These are phyloP conservation scores for Cichlasoma orientale DNA, from an alignment of 2,797 vertebrate species.

Conservation along the genomic window DNA sequence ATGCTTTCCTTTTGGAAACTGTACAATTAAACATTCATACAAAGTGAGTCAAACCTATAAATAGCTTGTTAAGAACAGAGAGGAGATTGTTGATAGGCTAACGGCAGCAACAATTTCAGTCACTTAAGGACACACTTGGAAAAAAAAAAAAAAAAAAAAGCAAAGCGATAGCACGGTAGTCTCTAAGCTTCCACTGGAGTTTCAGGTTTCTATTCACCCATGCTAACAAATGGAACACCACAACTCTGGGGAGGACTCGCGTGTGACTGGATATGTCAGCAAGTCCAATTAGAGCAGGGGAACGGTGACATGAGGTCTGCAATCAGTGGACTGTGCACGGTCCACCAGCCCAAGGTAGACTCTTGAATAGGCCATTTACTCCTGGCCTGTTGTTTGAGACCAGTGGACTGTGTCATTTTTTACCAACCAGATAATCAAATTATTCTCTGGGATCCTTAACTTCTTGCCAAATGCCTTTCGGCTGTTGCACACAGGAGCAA, in stretches of 20 bases:
- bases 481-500: constrained; percentile 15
- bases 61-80: constrained; percentile 54
- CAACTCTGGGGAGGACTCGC: constrained; percentile 3
- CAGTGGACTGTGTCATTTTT: constrained; percentile 52
- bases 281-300: constrained; percentile 32
- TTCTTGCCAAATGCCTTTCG: constrained; percentile 42
- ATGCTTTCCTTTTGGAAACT: constrained; percentile 9
- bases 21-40: constrained; percentile 66
- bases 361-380: constrained; percentile 50
- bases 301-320: constrained; percentile 9
- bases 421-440: constrained; percentile 59
- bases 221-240: background rate
- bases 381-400: constrained; percentile 46
- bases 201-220: constrained; percentile 24
- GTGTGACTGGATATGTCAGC: constrained; percentile 34
- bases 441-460: constrained; percentile 34
- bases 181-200: background rate
- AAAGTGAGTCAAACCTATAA: constrained; percentile 46
- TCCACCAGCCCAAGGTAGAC: constrained; percentile 16
- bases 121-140: constrained; percentile 12
- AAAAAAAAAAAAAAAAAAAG: background rate
- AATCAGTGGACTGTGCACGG: constrained; percentile 22
- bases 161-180: background rate
- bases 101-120: constrained; percentile 27
- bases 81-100: constrained; percentile 41